Evolutionary conservation across 2,113 vertebrate species (phyloP), one percentile per base, ranked within the genome.

Genomic region (Podocnemis expansa): DNA sequence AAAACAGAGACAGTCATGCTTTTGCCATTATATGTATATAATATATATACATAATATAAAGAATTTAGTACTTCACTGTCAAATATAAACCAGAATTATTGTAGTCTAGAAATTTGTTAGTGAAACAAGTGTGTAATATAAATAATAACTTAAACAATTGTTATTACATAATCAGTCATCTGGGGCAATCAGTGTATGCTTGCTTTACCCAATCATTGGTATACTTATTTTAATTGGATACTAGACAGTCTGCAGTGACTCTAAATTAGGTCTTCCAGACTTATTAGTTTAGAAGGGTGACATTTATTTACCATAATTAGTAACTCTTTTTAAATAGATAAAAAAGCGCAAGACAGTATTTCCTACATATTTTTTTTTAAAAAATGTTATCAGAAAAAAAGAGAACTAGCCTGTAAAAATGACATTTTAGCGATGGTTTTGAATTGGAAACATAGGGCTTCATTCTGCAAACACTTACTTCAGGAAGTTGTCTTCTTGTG

Each of bases 181-280:
- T 29, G 60, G 31, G n/a, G 41, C 27, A 55, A 14, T 86, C 75
- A 82, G 11, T 38, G 13, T 80, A 54, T 55, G 1, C 54, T 93
- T 86, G 5, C 43, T 87, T 76, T 70, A 89, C 56, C 13, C 24
- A 82, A 8, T 88, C 21, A 67, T 31, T 79, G 12, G 47, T 83
- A 43, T 89, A 58, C n/a, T 84, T 0, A 38, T 93, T 95, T 54
- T 82, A 84, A 52, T 56, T 91, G 1, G 29, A 3, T 87, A 84
- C 80, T 90, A 8, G 19, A 1, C 73, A 86, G 49, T 89, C 29
- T 84, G 1, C 34, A 0, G 0, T 58, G 9, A 34, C 21, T 88
- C 49, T 89, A 78, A 91, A 86, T 91, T 41, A 87, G 45, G 60
- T 84, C 75, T 80, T 94, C 51, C 29, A 84, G 58, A 79, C 84